Percentiles rank a stretch among this genome's conserved stretches.
These are phyloP conservation scores for Zaprionus davidi DNA, from an alignment of 1,140 invertebrate genomes.

Conservation along the genomic window DNA sequence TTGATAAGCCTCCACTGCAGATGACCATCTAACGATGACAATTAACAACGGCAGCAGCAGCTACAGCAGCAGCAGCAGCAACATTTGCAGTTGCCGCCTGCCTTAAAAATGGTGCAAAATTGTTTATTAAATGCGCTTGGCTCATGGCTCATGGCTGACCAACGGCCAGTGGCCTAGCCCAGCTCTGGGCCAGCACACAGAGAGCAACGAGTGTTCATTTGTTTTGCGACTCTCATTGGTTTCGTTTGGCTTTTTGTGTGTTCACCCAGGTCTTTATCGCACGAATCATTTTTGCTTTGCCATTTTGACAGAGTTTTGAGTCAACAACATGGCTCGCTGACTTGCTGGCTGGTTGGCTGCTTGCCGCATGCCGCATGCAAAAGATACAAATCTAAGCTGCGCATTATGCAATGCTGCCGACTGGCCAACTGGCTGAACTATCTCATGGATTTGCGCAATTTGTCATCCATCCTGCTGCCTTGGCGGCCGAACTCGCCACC, in stretches of 20 bases:
- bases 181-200: conserved; percentile 37
- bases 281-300: conserved; percentile 77
- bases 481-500: conserved; percentile 41
- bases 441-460: conserved; percentile 83
- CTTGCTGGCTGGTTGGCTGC: conserved; percentile 12
- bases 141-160: conserved; percentile 49
- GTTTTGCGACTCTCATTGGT: conserved; percentile 37
- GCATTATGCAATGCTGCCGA: conserved; percentile 67
- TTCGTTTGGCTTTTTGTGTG: conserved; percentile 44
- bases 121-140: conserved; percentile 76
- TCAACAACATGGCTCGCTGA: conserved; percentile 70
- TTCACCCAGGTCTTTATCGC: conserved; percentile 56
- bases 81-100: conserved; percentile 43
- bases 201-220: conserved; percentile 50
- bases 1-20: conserved; percentile 72
- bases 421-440: conserved; percentile 61
- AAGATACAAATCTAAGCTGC: conserved; percentile 80
- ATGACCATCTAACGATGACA: conserved; percentile 79
- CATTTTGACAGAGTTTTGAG: conserved; percentile 82
- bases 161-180: conserved; percentile 43
- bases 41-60: conserved; percentile 59
- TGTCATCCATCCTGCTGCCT: conserved; percentile 77
- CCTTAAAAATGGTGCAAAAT: conserved; percentile 75
- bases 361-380: conserved; percentile 57
- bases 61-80: conserved; percentile 38